Base-by-base conservation (phyloP, 2,113 vertebrate genomes). In the Apaloderma vittatum region DNA sequence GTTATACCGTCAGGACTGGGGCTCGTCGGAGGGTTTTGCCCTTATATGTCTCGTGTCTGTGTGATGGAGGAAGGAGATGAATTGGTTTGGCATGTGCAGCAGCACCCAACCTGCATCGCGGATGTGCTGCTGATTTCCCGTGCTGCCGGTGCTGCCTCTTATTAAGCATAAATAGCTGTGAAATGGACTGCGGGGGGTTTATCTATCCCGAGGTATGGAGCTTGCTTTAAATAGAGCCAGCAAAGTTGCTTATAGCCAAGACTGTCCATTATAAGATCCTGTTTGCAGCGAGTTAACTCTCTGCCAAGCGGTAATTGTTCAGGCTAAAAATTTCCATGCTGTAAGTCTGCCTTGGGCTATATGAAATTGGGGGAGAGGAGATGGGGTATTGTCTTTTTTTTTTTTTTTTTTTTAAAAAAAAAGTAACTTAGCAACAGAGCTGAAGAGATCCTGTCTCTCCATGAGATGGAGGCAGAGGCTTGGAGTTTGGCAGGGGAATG, bases 391-490 rank as follows among this genome's bases (percentile, higher is more conserved):
- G 20, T 30, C 48, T 58, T 4, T 27, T 10, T 34, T 49, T 17
- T 3, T 24, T 49, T 12, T 11, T 18, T n/a, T 26, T 9, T 77
- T 59, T 4, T 16, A 45, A 20, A 1, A 8, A 48, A 30, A 20
- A n/a, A 34, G 12, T 12, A 22, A 36, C 12, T 76, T 40, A 4
- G 23, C 15, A 30, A 3, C 0, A 0, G 15, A 90, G 81, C 81
- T 95, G 96, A 96, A 97, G 54, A 75, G 93, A 87, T 91, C 10
- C 34, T 49, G 40, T 95, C 91, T 96, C 91, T 96, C 96, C 95
- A 96, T 97, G 89, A 97, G 95, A 91, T 96, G 96, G 96, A 97
- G 92, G 96, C 95, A 96, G 94, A 97, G 96, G 21, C 95, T 91
- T 66, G 94, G 93, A 85, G 74, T 96, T 96, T 8, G 81, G 84